Evolutionary conservation across 2,888 invertebrate genomes (phyloP).

Genomic region (Lithophane leautieri): DNA sequence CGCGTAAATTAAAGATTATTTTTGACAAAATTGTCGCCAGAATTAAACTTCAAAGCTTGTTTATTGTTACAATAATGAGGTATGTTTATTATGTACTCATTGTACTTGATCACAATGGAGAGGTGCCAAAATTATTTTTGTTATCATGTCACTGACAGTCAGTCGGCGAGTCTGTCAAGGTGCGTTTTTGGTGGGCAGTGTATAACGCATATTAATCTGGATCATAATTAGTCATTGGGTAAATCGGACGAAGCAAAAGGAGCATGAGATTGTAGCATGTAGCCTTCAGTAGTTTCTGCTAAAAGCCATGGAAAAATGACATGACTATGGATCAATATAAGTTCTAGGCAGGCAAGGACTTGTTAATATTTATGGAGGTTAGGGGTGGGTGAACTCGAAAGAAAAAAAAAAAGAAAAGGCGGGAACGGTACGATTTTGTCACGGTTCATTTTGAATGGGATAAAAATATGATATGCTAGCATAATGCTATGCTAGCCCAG

Average conservation of each 20-base stretch:
- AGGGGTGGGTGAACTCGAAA: not conserved
- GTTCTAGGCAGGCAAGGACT: not conserved
- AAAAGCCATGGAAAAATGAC: not conserved
- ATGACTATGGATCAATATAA: not conserved
- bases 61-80: conserved; percentile 21
- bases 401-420: not conserved
- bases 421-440: not conserved
- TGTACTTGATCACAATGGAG: conserved; percentile 31
- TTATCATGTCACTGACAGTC: conserved; percentile 8
- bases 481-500: not conserved
- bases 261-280: not conserved
- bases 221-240: not conserved
- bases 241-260: not conserved
- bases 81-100: not conserved
- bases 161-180: not conserved
- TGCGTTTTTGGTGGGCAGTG: conserved; percentile 12
- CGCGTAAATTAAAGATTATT: conserved; percentile 34
- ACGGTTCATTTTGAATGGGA: not conserved
- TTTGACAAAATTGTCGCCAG: not conserved
- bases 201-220: conserved; percentile 1
- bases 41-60: conserved; percentile 19
- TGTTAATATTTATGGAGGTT: not conserved
- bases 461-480: not conserved
- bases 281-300: not conserved
- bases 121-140: conserved; percentile 47